A percentile compares a stretch with the other conserved stretches of the same genome.
Evolutionary conservation across 2,888 invertebrate genomes (phyloP).

Genomic region (Oxytorus armatus): DNA sequence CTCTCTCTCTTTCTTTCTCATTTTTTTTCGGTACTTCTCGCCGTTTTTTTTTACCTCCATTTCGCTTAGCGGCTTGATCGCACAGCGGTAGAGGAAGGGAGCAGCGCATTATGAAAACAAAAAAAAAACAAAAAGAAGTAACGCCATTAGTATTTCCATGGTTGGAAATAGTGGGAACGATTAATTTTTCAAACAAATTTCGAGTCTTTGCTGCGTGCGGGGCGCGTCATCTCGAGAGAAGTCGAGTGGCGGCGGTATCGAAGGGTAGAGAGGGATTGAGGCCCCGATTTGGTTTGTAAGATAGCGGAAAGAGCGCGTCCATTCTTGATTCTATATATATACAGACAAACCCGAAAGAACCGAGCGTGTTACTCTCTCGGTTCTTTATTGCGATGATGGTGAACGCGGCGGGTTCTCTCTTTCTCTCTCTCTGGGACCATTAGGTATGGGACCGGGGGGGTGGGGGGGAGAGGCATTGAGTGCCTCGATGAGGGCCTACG

Average conservation of each 20-base stretch:
- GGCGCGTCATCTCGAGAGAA: neutral
- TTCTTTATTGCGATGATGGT: no score
- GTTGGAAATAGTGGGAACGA: conserved; percentile 70
- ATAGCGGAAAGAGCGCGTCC: conserved; percentile 69
- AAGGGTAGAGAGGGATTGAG: conserved; percentile 8
- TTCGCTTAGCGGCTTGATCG: conserved; percentile 16
- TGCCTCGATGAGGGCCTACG: conserved; percentile 55
- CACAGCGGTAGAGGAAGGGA: no score
- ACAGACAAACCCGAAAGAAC: conserved; percentile 45
- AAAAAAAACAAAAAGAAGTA: no score
- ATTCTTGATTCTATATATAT: conserved; percentile 26
- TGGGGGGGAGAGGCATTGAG: conserved; percentile 74
- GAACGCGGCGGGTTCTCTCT: no score
- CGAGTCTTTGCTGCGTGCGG: neutral
- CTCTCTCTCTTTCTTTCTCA: conserved; percentile 2
- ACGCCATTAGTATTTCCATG: conserved; percentile 75
- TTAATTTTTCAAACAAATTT: conserved; percentile 77
- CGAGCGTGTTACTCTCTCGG: conserved; percentile 40
- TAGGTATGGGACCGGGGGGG: conserved; percentile 73
- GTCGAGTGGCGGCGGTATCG: conserved; percentile 5
- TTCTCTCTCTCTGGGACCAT: conserved; percentile 72
- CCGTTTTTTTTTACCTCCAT: conserved; percentile 50
- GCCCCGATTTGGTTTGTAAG: conserved; percentile 73
- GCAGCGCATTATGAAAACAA: conserved; percentile 39
- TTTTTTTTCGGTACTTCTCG: conserved; percentile 25